Percentiles rank a stretch among this genome's conserved stretches.
These are phyloP conservation scores for Drosophila limbata DNA, from an alignment of 2,888 invertebrate genomes.

Conservation along the genomic window DNA sequence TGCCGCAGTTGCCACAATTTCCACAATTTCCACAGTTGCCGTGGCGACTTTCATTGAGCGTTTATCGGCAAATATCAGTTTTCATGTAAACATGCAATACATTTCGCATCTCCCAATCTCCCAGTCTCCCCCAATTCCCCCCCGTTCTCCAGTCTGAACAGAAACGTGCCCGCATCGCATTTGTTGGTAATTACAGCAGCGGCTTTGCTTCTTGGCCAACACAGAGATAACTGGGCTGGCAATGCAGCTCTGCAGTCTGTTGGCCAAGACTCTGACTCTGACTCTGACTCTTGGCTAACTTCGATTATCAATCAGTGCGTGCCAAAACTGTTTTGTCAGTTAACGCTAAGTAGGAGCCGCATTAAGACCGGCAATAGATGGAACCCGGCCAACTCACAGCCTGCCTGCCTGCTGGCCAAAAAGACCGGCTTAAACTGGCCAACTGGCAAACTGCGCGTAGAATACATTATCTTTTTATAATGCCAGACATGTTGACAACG, in stretches of 20 bases:
- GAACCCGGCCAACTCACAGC: slow-evolving; percentile 11
- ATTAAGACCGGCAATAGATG: slow-evolving; percentile 54
- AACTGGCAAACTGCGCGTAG: slow-evolving; percentile 38
- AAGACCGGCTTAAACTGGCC: slow-evolving; percentile 45
- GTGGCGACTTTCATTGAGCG: slow-evolving; percentile 76
- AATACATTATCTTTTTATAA: slow-evolving; percentile 54
- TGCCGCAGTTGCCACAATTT: slow-evolving; percentile 10
- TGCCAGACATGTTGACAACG: slow-evolving; percentile 64
- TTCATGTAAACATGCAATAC: slow-evolving; percentile 82
- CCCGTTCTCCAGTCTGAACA: background rate
- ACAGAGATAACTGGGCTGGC: slow-evolving; percentile 26
- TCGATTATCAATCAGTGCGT: slow-evolving; percentile 81
- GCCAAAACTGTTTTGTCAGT: slow-evolving; percentile 80
- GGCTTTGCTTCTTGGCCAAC: slow-evolving; percentile 42
- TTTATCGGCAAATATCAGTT: slow-evolving; percentile 79
- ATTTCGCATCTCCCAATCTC: slow-evolving; percentile 68
- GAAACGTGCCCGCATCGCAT: slow-evolving; percentile 51
- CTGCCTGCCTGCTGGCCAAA: slow-evolving; percentile 11
- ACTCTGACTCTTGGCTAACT: slow-evolving; percentile 35
- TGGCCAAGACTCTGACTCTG: slow-evolving; percentile 4
- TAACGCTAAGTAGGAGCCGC: slow-evolving; percentile 75
- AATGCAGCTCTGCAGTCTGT: slow-evolving; percentile 9
- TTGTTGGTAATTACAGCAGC: slow-evolving; percentile 71
- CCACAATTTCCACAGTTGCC: slow-evolving; percentile 11
- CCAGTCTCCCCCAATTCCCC: background rate